Evolutionary conservation across 1,140 invertebrate species (phyloP).

Genomic region (Holotrichia oblita): DNA sequence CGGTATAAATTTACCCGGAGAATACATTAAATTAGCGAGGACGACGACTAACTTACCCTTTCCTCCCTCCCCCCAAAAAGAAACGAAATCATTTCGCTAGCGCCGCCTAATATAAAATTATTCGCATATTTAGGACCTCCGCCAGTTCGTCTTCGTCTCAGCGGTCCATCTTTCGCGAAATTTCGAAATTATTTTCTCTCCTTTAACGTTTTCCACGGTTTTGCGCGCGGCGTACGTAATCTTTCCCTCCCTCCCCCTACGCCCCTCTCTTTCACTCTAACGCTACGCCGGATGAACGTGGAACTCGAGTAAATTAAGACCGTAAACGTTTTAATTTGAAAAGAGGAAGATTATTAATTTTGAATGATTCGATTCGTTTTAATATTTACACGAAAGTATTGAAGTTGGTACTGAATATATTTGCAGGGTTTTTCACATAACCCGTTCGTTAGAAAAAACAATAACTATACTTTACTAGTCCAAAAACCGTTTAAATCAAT

Average conservation of each 20-base stretch:
- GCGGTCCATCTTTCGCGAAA: background rate
- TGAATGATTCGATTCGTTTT: background rate
- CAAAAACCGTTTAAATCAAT: no score
- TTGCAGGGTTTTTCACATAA: no score
- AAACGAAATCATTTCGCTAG: background rate
- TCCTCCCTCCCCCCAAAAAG: no score
- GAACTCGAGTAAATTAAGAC: background rate
- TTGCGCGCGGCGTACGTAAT: background rate
- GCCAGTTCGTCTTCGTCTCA: background rate
- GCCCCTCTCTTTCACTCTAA: background rate
- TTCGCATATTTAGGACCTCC: background rate
- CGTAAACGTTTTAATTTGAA: background rate
- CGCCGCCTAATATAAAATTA: constrained; percentile 14
- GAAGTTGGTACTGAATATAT: no score
- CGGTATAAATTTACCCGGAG: background rate
- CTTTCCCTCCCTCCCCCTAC: background rate
- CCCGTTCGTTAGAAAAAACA: no score
- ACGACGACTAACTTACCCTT: background rate
- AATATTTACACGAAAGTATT: no score
- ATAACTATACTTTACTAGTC: no score
- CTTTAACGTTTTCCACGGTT: background rate
- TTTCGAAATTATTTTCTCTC: background rate
- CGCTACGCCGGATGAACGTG: background rate
- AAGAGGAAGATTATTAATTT: background rate
- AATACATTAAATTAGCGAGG: constrained; percentile 1